Percentiles rank a stretch among this genome's conserved stretches.
Conservation (phyloP, 2,113 vertebrate species). For the Apteryx mantelli region DNA sequence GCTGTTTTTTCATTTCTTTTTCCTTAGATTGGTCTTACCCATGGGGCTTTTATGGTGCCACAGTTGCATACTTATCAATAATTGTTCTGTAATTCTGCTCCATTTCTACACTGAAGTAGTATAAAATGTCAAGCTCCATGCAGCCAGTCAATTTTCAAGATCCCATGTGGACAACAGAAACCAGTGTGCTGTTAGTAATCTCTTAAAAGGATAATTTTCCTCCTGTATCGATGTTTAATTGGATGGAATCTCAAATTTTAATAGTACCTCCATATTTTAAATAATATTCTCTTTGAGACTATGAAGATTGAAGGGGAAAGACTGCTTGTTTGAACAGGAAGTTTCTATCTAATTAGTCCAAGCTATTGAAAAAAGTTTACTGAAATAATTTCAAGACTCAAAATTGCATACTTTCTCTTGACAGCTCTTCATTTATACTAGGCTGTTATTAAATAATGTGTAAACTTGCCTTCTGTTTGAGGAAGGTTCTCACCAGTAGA, state of each 20-base stretch:
- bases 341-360: neutral
- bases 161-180: constrained; percentile 49
- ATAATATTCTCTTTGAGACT: neutral
- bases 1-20: neutral
- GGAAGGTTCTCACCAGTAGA: neutral
- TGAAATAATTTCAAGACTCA: neutral
- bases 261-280: neutral
- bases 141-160: constrained; percentile 41
- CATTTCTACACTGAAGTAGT: constrained; percentile 11
- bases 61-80: constrained; percentile 58
- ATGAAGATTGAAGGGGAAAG: neutral
- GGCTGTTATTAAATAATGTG: neutral
- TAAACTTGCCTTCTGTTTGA: neutral
- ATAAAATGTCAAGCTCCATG: constrained; percentile 32
- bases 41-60: constrained; percentile 38
- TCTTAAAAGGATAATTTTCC: constrained; percentile 53
- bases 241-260: constrained; percentile 35
- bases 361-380: neutral
- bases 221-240: constrained; percentile 51
- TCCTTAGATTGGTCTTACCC: constrained; percentile 26
- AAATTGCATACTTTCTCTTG: neutral
- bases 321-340: neutral
- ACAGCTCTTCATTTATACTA: neutral
- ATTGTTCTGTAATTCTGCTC: constrained; percentile 64
- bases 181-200: constrained; percentile 57